Percentiles rank a stretch among this genome's conserved stretches.
These are phyloP conservation scores for Pteropus alecto DNA, from an alignment of 2,113 vertebrate species.

Conservation along the genomic window DNA sequence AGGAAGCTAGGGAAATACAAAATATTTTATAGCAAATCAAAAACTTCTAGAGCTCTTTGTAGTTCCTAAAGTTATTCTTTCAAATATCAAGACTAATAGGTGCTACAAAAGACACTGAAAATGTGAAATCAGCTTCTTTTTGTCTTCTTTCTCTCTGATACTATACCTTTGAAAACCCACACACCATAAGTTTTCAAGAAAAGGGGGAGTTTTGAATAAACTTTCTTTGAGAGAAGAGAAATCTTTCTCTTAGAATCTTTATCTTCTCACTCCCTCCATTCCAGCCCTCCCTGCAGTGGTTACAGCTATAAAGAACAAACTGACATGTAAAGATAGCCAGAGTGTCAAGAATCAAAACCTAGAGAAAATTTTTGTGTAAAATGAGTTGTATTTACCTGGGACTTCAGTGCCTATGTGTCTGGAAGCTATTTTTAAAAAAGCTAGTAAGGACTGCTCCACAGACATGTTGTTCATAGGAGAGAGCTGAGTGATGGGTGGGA, in stretches of 20 bases:
- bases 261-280: neutral
- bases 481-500: neutral
- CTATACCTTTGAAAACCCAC: neutral
- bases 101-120: neutral
- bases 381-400: neutral
- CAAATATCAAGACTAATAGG: neutral
- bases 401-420: neutral
- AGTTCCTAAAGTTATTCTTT: constrained; percentile 10
- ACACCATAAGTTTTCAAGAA: neutral
- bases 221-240: neutral
- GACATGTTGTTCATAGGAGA: neutral
- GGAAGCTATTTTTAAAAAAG: neutral
- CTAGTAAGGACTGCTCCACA: neutral
- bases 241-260: neutral
- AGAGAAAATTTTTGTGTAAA: neutral
- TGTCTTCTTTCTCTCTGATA: neutral
- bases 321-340: neutral
- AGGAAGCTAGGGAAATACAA: neutral
- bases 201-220: neutral
- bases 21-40: neutral
- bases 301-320: neutral
- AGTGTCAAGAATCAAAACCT: neutral
- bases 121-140: neutral
- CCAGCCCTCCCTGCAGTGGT: neutral
- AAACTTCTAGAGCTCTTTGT: neutral